These are phyloP conservation scores for Sphaerophoria taeniata DNA, from an alignment of 2,888 invertebrate genomes.

Conservation along the genomic window DNA sequence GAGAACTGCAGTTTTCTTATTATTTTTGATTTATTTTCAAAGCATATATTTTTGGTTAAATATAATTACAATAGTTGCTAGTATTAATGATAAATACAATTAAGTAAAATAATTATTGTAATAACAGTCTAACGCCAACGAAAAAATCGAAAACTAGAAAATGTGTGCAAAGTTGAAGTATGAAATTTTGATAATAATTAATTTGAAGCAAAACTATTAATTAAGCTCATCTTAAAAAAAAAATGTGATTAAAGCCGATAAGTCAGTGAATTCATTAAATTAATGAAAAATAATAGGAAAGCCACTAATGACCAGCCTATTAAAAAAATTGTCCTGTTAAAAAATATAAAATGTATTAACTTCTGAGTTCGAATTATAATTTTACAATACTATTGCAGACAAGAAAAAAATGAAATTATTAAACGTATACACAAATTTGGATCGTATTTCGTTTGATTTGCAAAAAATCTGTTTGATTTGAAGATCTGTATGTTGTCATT, in stretches of 20 bases:
- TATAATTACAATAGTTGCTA: slow-evolving; percentile 56
- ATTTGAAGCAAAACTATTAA: slow-evolving; percentile 37
- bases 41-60: slow-evolving; percentile 59
- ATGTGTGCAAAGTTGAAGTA: slow-evolving; percentile 18
- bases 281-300: too few relatives aligned
- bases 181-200: slow-evolving; percentile 5
- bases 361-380: too few relatives aligned
- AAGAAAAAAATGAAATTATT: too few relatives aligned
- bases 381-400: too few relatives aligned
- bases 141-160: slow-evolving; percentile 15
- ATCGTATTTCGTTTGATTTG: too few relatives aligned
- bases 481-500: too few relatives aligned
- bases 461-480: too few relatives aligned
- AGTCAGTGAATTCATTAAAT: too few relatives aligned
- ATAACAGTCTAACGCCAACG: slow-evolving; percentile 29
- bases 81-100: slow-evolving; percentile 15
- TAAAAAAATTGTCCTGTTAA: too few relatives aligned
- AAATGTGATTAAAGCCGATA: not conserved
- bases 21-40: slow-evolving; percentile 36
- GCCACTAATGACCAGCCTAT: too few relatives aligned
- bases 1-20: slow-evolving; percentile 55
- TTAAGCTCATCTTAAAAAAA: slow-evolving; percentile 9
- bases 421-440: too few relatives aligned
- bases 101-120: not conserved
- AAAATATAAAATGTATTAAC: too few relatives aligned